phyloP scores from a whole-genome alignment of 2,797 vertebrate species.

The Siniperca scherzeri region DNA sequence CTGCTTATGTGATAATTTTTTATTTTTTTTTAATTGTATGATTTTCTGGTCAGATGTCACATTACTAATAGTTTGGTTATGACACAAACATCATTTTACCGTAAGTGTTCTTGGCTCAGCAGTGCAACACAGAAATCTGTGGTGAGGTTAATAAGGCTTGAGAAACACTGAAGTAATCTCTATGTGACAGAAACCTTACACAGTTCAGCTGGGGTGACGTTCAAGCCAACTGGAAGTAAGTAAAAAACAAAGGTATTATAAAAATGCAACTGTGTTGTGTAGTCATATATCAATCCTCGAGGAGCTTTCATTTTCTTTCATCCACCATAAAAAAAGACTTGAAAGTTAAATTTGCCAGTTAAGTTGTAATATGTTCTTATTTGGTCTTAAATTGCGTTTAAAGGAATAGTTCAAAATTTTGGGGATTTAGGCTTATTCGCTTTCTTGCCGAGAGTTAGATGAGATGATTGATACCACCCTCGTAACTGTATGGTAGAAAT shows the following conservation, averaged over 20 bases:
- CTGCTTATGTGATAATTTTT: not conserved
- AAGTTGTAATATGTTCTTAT: not conserved
- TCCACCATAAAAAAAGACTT: not conserved
- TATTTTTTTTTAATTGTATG: not conserved
- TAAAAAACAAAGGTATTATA: constrained; percentile 24
- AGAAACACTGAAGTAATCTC: constrained; percentile 28
- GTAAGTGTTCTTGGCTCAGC: constrained; percentile 23
- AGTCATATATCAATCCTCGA: not conserved
- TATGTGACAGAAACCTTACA: constrained; percentile 23
- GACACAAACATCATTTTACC: constrained; percentile 25
- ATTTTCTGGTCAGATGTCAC: constrained; percentile 7
- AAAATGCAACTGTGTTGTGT: constrained; percentile 10
- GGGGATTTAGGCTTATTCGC: not conserved
- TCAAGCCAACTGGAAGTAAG: constrained; percentile 22
- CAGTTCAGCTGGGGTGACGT: constrained; percentile 12
- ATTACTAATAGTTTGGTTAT: constrained; percentile 20
- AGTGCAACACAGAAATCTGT: constrained; percentile 3
- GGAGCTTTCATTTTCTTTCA: not conserved
- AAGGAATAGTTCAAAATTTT: not conserved
- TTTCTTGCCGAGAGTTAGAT: not conserved
- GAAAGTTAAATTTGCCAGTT: not conserved
- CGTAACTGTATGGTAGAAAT: not conserved
- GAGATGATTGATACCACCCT: not conserved
- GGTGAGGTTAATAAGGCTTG: constrained; percentile 19
- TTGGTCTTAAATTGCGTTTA: not conserved